Evolutionary conservation across 2,888 invertebrate genomes (phyloP).

Genomic region (Lithophane ornitopus): DNA sequence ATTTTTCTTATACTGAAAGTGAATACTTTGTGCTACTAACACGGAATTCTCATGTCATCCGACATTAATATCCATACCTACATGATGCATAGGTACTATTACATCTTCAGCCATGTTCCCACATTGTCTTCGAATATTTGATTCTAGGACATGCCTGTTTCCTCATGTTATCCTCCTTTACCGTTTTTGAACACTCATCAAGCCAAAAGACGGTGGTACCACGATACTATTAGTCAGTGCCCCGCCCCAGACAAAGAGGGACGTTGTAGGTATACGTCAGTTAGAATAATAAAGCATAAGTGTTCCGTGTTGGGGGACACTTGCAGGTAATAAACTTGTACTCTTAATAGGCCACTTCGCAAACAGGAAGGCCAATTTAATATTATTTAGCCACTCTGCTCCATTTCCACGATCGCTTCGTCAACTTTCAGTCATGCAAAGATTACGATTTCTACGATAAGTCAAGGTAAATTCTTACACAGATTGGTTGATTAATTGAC

Average conservation of each 20-base stretch:
- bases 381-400: conserved; percentile 6
- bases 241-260: not conserved
- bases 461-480: conserved; percentile 8
- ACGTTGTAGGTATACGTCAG: not conserved
- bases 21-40: not conserved
- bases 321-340: conserved; percentile 13
- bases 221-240: not conserved
- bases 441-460: conserved; percentile 4
- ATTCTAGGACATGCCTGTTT: not conserved
- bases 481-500: conserved; percentile 10
- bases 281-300: conserved; percentile 2
- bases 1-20: not conserved
- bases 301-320: not conserved
- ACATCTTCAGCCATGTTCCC: not conserved
- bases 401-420: not conserved
- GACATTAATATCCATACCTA: not conserved
- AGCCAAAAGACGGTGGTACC: too few relatives aligned
- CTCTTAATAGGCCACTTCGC: conserved; percentile 5
- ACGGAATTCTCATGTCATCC: not conserved
- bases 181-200: not conserved
- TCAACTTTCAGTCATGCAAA: conserved; percentile 4
- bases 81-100: not conserved
- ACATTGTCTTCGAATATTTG: not conserved
- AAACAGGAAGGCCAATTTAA: conserved; percentile 41
- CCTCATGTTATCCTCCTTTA: not conserved